Base-by-base conservation (phyloP, 2,113 vertebrate species). In the Cephalopterus ornatus region DNA sequence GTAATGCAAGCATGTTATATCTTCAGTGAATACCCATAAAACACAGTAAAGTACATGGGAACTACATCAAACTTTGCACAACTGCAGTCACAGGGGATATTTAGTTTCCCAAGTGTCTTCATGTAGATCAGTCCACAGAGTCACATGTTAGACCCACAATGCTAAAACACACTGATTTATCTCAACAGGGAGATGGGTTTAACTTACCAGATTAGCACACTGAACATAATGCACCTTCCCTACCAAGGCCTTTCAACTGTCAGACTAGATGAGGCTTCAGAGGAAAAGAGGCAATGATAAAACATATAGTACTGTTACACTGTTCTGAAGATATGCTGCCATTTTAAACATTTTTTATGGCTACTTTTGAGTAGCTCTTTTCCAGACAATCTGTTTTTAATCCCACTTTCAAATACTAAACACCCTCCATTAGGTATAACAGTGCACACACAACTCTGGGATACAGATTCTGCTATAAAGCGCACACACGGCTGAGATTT, bases 401-500 rank as follows among this genome's bases (percentile, higher is more conserved):
- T 77, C 72, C 26, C 55, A 62, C n/a, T 59, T 80, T 56, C 72
- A 46, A 52, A 37, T 8, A 68, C 33, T 6, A 33, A 55, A 67
- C 6, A 1, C 22, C n/a, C 41, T 73, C 46, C 58, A 49, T 26
- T n/a, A 84, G 37, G 50, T 28, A 37, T 9, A n/a, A 41, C 66
- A 10, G 12, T 0, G 9, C 75, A 70, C 46, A 27, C 62, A 32
- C 32, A 42, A 2, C 50, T 37, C 46, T 8, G n/a, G 49, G 86
- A 42, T 11, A 37, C 53, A 37, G 44, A 68, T 26, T 18, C 44
- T 50, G 61, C 39, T 19, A 7, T 0, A 13, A 49, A 24, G 49
- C 67, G 24, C 0, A 0, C 37, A 28, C 13, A 7, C 0, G 6
- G 44, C 52, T 28, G 58, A 42, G 26, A 37, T 21, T 76, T 39